A percentile compares a stretch with the other conserved stretches of the same genome.
Conservation (phyloP, 1,140 invertebrate genomes). For the Limonius californicus region DNA sequence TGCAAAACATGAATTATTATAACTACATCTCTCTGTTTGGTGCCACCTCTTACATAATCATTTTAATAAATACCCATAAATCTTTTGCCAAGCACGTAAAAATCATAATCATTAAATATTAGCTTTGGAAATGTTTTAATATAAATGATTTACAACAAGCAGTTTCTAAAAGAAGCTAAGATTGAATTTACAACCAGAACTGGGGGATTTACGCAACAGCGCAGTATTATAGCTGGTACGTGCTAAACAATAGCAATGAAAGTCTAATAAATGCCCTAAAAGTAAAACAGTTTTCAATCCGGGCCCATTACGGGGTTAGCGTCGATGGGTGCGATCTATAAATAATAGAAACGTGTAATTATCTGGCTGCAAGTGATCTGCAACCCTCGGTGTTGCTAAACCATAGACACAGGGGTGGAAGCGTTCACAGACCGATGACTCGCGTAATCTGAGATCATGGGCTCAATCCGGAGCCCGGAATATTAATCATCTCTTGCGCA, state of each 20-base stretch:
- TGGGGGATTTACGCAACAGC: too few relatives aligned
- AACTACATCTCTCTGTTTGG: too few relatives aligned
- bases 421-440: slow-evolving; percentile 25
- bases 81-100: too few relatives aligned
- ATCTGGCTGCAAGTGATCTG: slow-evolving; percentile 34
- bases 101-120: too few relatives aligned
- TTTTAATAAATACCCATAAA: too few relatives aligned
- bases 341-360: slow-evolving; percentile 39
- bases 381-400: slow-evolving; percentile 23
- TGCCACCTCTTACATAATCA: too few relatives aligned
- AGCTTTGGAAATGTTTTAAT: too few relatives aligned
- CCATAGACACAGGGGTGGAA: slow-evolving; percentile 10
- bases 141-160: too few relatives aligned
- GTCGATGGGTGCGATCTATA: slow-evolving; percentile 17
- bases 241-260: slow-evolving; percentile 1
- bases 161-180: too few relatives aligned
- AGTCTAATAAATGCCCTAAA: neutral
- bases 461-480: slow-evolving; percentile 21
- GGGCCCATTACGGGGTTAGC: neutral
- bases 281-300: neutral
- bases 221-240: neutral
- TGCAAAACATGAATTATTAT: too few relatives aligned
- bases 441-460: slow-evolving; percentile 35
- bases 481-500: slow-evolving; percentile 35
- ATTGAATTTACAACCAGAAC: too few relatives aligned